These are phyloP conservation scores for Acipenser ruthenus DNA, from an alignment of 2,797 vertebrate species.

Conservation along the genomic window DNA sequence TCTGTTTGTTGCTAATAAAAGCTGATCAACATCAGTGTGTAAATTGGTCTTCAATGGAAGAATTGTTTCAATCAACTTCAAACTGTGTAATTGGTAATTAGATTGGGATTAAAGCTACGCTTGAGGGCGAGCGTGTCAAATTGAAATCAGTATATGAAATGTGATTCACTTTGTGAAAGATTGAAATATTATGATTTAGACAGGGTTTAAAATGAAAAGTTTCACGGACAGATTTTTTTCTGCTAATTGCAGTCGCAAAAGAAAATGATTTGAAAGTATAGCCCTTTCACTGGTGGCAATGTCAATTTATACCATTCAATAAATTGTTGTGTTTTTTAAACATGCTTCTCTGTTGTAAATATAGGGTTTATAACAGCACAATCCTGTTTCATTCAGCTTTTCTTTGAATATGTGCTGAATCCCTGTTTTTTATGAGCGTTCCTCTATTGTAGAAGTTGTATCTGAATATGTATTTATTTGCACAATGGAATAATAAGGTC, in stretches of 20 bases:
- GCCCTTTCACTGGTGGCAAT: background rate
- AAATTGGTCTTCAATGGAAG: slow-evolving; percentile 67
- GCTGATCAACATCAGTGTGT: slow-evolving; percentile 65
- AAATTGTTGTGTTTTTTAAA: no score
- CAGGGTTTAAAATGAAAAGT: no score
- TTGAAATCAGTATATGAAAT: slow-evolving; percentile 77
- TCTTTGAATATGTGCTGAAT: no score
- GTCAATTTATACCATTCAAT: background rate
- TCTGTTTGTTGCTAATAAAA: slow-evolving; percentile 47
- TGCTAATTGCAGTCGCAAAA: slow-evolving; percentile 53
- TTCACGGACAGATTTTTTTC: slow-evolving; percentile 48
- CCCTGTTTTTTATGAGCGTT: no score
- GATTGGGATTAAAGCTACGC: slow-evolving; percentile 72
- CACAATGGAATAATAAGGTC: no score
- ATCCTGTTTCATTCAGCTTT: no score
- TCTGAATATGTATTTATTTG: no score
- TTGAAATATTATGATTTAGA: slow-evolving; percentile 70
- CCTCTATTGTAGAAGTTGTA: no score
- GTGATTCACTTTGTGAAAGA: slow-evolving; percentile 77
- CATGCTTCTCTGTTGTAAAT: no score
- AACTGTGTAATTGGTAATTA: slow-evolving; percentile 78
- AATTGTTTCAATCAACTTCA: slow-evolving; percentile 71
- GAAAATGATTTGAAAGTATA: slow-evolving; percentile 28
- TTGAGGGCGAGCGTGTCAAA: slow-evolving; percentile 67
- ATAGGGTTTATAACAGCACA: no score